Evolutionary conservation across 2,888 invertebrate species (phyloP), one percentile per base, ranked within the genome.

Genomic region (Aromia moschata): DNA sequence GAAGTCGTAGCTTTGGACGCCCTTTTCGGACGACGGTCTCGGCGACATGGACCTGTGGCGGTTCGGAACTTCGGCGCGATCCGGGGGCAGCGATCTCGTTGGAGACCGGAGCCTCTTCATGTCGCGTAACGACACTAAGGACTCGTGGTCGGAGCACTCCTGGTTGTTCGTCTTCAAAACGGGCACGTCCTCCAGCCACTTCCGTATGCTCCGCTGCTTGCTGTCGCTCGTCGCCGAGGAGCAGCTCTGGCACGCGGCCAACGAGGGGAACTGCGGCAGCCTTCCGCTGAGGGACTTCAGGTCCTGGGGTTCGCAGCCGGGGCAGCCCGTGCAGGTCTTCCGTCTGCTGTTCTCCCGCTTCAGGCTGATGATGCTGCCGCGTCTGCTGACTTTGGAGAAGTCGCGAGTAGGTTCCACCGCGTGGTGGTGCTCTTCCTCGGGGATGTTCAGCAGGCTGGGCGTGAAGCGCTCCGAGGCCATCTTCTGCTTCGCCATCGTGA

Each of bases 401-500:
- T 83, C 88, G 71, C 80, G 81, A 68, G 81, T 80, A 49, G 81
- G 84, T 59, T 83, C 85, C 67, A 82, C 77, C 14, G 84, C 77
- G 45, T 84, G 80, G 56, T 79, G 80, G 3, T 80, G 83, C 69
- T 88, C 89, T 80, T 93, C 94, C 82, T 94, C 94, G 0, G 92
- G 92, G 71, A 94, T 94, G 73, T 89, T 87, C 52, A 88, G 85
- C 2, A 94, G 81, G 46, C 89, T 88, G 0, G 94, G 94, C 58
- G 89, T 85, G 74, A 91, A 94, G 58, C 89, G 85, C 80, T 94
- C 93, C 0, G 89, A 82, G 36, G 88, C 86, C 90, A 94, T 93
- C 82, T 94, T 94, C 71, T 91, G 91, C 76, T 94, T 94, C 4
- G 95, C 95, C 46, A 94, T 89, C 37, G 93, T 85, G 70, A 95